A percentile compares a stretch with the other conserved stretches of the same genome.
phyloP scores from a whole-genome alignment of 2,113 vertebrate genomes.

The Mastomys coucha region DNA sequence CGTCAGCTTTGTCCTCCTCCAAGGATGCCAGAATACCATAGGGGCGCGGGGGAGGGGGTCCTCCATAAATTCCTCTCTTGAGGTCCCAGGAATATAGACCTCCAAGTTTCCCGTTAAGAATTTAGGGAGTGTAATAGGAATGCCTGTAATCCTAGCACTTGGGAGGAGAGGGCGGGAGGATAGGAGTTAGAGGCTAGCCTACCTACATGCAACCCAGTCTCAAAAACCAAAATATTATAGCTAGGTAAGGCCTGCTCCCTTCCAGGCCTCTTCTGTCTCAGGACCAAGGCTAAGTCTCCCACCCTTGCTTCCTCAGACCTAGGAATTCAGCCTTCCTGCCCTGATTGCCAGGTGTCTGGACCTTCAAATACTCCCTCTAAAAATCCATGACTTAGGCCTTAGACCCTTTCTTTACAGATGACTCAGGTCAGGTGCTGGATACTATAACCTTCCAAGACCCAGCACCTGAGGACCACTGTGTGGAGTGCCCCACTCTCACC shows the following conservation, averaged over 20 bases:
- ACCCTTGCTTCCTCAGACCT: background rate
- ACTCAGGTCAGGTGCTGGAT: background rate
- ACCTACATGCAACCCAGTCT: background rate
- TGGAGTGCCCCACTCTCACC: background rate
- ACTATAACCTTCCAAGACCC: background rate
- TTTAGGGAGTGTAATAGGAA: background rate
- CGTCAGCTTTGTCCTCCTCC: conserved; percentile 77
- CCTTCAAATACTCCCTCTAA: background rate
- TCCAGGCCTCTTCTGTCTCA: background rate
- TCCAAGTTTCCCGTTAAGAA: background rate
- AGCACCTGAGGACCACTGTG: background rate
- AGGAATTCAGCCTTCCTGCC: background rate
- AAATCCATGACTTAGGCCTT: background rate
- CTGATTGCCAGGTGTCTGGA: background rate
- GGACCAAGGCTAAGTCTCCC: background rate
- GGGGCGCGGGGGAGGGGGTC: too few relatives aligned
- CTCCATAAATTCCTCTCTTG: background rate
- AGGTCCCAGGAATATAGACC: background rate
- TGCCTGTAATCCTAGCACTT: too few relatives aligned
- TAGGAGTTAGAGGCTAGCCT: background rate
- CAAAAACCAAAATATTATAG: background rate
- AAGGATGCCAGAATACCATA: background rate
- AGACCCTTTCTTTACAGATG: background rate
- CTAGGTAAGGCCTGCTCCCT: background rate
- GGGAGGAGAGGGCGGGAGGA: background rate